phyloP scores from a whole-genome alignment of 2,888 invertebrate species.

The Coecobrya sp. region DNA sequence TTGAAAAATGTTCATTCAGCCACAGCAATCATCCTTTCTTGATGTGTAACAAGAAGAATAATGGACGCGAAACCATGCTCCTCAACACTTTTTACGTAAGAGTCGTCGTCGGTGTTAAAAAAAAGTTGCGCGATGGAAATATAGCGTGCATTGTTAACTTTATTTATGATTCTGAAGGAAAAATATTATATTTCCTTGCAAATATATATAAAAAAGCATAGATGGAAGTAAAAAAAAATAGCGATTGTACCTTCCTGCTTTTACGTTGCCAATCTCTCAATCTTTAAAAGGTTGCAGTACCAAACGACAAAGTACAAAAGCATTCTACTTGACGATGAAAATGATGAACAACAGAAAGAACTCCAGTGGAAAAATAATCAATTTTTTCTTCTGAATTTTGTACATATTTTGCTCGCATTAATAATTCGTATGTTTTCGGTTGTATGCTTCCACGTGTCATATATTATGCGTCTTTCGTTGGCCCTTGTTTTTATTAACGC shows the following conservation, averaged over 20 bases:
- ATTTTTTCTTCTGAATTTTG: neutral
- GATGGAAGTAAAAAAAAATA: no score
- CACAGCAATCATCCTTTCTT: conserved; percentile 61
- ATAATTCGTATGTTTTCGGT: neutral
- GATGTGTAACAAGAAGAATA: conserved; percentile 45
- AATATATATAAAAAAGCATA: neutral
- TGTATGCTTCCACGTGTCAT: no score
- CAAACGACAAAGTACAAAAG: no score
- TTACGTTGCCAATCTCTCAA: no score
- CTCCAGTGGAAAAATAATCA: neutral
- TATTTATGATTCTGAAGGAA: conserved; percentile 41
- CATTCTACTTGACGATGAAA: no score
- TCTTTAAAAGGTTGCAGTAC: no score
- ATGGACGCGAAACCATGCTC: conserved; percentile 39
- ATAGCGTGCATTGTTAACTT: conserved; percentile 63
- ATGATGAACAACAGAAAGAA: neutral
- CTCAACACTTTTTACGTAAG: neutral
- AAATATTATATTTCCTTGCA: conserved; percentile 13
- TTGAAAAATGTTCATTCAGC: conserved; percentile 60
- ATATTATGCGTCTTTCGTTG: no score
- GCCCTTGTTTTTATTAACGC: neutral
- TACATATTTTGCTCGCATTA: no score
- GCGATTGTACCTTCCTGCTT: no score
- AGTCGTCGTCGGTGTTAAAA: neutral
- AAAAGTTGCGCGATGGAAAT: conserved; percentile 43